Conservation (phyloP, 2,797 vertebrate genomes). For the Protonibea diacanthus region DNA sequence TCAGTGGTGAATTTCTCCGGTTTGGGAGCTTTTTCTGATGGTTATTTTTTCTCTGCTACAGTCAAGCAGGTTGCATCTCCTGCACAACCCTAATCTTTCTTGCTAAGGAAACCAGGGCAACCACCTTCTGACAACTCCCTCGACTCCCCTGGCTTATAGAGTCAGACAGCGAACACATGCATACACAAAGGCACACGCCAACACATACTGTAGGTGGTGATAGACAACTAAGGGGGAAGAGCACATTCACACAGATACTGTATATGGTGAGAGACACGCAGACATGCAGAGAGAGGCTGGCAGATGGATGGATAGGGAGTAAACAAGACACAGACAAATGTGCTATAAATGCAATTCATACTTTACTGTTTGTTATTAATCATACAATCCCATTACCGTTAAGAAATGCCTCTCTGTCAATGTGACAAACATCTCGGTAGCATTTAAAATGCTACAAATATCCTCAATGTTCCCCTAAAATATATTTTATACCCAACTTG, state of each 20-base stretch:
- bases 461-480: conserved; percentile 19
- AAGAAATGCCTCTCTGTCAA: conserved; percentile 30
- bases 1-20: conserved; percentile 22
- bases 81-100: conserved; percentile 72
- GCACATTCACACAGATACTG: conserved; percentile 43
- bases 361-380: conserved; percentile 48
- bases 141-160: conserved; percentile 71
- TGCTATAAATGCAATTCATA: conserved; percentile 31
- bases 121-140: conserved; percentile 79
- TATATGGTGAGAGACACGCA: conserved; percentile 38
- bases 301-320: conserved; percentile 21
- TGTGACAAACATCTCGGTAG: conserved; percentile 23
- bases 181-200: conserved; percentile 56
- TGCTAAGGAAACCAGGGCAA: conserved; percentile 79
- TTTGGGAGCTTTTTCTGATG: conserved; percentile 27
- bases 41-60: conserved; percentile 38
- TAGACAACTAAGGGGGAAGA: conserved; percentile 53
- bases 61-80: conserved; percentile 56
- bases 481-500: conserved; percentile 9
- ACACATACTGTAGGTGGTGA: conserved; percentile 63
- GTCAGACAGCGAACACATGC: conserved; percentile 73
- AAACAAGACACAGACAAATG: conserved; percentile 44
- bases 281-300: conserved; percentile 30
- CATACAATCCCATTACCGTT: conserved; percentile 36
- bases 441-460: conserved; percentile 37